Percentiles rank a stretch among this genome's conserved stretches.
Evolutionary conservation across 2,888 invertebrate species (phyloP).

Genomic region (Biston stratarius): DNA sequence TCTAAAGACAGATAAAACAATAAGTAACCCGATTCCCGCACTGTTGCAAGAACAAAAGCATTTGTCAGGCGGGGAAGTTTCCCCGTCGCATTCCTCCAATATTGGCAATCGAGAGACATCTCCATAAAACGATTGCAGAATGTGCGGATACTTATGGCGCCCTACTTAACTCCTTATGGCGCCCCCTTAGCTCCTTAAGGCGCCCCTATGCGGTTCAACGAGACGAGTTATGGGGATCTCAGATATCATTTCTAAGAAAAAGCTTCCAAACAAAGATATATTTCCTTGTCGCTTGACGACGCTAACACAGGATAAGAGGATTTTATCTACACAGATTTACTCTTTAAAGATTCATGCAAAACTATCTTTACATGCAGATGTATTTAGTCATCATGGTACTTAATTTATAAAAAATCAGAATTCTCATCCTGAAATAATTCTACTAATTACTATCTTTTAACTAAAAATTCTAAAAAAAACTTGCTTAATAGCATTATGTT

Average conservation of each 20-base stretch:
- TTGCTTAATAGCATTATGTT: too few relatives aligned
- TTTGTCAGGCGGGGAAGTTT: slow-evolving; percentile 15
- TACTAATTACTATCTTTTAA: too few relatives aligned
- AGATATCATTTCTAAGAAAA: background rate
- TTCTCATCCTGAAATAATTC: too few relatives aligned
- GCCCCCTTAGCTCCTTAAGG: slow-evolving; percentile 14
- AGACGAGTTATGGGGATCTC: slow-evolving; percentile 2
- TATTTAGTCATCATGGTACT: too few relatives aligned
- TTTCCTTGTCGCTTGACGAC: background rate
- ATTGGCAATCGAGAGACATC: slow-evolving; percentile 27
- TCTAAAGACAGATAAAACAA: background rate
- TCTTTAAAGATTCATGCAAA: too few relatives aligned
- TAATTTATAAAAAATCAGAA: too few relatives aligned
- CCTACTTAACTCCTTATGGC: slow-evolving; percentile 15
- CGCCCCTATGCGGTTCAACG: slow-evolving; percentile 15
- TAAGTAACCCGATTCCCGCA: background rate
- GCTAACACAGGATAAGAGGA: background rate
- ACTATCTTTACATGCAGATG: too few relatives aligned
- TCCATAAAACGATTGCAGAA: slow-evolving; percentile 31
- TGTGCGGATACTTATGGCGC: slow-evolving; percentile 21
- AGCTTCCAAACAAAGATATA: background rate
- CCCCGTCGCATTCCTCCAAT: slow-evolving; percentile 13
- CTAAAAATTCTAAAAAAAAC: too few relatives aligned
- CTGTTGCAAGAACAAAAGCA: slow-evolving; percentile 17
- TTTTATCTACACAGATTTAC: too few relatives aligned